Conservation (phyloP, 2,113 vertebrate species). For the Hemiprocne comata region DNA sequence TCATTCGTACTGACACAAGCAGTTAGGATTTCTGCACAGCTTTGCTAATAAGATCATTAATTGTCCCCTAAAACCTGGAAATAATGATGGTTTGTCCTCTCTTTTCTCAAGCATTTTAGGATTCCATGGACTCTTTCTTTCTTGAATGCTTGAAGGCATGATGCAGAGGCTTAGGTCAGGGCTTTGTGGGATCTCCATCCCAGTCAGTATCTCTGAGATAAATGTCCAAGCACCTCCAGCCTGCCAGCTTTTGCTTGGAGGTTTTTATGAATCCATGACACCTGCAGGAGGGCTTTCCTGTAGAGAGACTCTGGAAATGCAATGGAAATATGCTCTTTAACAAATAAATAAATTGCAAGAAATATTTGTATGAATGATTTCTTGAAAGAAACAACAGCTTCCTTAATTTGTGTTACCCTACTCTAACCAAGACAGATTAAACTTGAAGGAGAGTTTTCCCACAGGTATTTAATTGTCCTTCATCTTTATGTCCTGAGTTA, state of each 20-base stretch:
- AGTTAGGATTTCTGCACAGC: not conserved
- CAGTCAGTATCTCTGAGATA: not conserved
- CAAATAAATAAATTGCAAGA: not conserved
- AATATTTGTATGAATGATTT: not conserved
- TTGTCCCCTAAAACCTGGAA: not conserved
- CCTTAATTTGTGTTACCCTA: not conserved
- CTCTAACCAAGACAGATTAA: not conserved
- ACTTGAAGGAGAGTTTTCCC: not conserved
- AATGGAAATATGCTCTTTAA: not conserved
- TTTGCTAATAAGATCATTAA: not conserved
- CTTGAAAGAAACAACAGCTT: not conserved
- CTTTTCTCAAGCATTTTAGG: not conserved
- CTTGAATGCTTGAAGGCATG: not conserved
- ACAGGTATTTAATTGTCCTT: not conserved
- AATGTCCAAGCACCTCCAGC: not conserved
- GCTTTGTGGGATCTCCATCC: not conserved
- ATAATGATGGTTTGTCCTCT: not conserved
- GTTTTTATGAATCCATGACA: not conserved
- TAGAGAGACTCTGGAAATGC: not conserved
- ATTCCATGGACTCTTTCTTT: not conserved
- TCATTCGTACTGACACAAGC: not conserved
- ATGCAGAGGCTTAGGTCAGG: accelerated
- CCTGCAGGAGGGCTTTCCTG: not conserved
- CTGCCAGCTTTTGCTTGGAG: not conserved
- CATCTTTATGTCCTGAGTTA: not conserved